Percentiles rank a stretch among this genome's conserved stretches.
Conservation (phyloP, 2,113 vertebrate species). For the Indicator indicator region DNA sequence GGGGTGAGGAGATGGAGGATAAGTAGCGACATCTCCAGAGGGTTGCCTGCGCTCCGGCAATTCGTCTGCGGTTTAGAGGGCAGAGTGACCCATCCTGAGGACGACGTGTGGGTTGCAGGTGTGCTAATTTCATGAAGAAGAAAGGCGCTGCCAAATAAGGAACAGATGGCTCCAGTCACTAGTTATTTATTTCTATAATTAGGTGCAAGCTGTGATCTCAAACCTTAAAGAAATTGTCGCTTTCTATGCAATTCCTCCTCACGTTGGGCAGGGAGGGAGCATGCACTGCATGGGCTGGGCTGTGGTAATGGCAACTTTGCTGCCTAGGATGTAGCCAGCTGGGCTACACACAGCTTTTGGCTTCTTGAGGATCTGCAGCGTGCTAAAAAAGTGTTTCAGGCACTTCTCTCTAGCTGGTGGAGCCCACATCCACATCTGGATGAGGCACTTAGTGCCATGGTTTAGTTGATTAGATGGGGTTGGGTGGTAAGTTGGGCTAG, state of each 20-base stretch:
- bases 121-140: constrained; percentile 62
- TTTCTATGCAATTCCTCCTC: constrained; percentile 59
- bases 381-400: not conserved
- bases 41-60: not conserved
- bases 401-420: not conserved
- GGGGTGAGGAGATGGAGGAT: not conserved
- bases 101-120: constrained; percentile 50
- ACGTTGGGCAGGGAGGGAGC: accelerated
- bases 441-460: too few species aligned
- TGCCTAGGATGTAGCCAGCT: not conserved
- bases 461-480: too few species aligned
- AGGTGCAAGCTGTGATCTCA: constrained; percentile 69
- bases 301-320: not conserved
- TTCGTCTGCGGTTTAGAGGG: not conserved
- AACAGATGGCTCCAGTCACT: constrained; percentile 79
- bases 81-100: constrained; percentile 35
- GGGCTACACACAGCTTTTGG: not conserved
- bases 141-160: constrained; percentile 67
- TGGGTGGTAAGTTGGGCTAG: too few species aligned
- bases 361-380: not conserved
- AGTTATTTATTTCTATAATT: constrained; percentile 84
- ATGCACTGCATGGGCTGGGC: accelerated
- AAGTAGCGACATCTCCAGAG: not conserved
- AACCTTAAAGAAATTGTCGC: constrained; percentile 62
- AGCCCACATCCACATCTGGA: not conserved